Conservation (phyloP, 2,113 vertebrate genomes). For the Oryzias woworae region DNA sequence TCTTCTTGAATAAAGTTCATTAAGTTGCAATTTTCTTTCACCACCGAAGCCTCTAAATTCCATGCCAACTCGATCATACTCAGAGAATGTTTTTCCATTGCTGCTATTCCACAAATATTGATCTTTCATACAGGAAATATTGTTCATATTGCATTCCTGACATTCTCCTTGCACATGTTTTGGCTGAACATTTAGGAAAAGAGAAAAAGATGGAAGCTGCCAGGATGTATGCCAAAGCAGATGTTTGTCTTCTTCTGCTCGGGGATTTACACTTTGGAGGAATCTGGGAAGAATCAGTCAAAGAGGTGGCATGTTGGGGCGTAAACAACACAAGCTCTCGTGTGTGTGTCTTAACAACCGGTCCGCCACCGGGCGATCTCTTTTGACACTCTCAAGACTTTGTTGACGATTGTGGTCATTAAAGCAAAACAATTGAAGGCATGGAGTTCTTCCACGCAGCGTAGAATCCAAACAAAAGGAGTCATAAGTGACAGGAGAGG, state of each 20-base stretch:
- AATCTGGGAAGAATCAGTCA: slow-evolving; percentile 32
- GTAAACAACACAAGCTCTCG: slow-evolving; percentile 39
- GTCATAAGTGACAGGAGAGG: slow-evolving; percentile 34
- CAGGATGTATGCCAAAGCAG: slow-evolving; percentile 7
- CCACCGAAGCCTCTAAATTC: slow-evolving; percentile 47
- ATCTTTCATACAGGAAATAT: slow-evolving; percentile 56
- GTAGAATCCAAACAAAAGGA: slow-evolving; percentile 63
- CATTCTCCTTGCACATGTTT: slow-evolving; percentile 8
- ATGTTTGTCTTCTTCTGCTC: slow-evolving; percentile 32
- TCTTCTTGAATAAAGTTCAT: slow-evolving; percentile 25
- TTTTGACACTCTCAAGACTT: slow-evolving; percentile 21
- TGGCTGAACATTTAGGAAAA: slow-evolving; percentile 12
- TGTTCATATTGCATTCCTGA: slow-evolving; percentile 31
- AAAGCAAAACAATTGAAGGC: slow-evolving; percentile 54
- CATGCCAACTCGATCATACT: slow-evolving; percentile 39
- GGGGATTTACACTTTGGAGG: slow-evolving; percentile 19
- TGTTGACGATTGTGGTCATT: slow-evolving; percentile 16
- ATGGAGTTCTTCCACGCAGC: slow-evolving; percentile 49
- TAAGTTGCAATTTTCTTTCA: slow-evolving; percentile 41
- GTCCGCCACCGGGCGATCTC: slow-evolving; percentile 29
- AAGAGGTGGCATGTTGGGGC: slow-evolving; percentile 10
- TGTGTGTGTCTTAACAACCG: slow-evolving; percentile 41
- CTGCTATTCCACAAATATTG: slow-evolving; percentile 53
- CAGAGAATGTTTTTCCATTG: slow-evolving; percentile 22
- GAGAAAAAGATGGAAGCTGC: slow-evolving; percentile 17